Evolutionary conservation across 2,113 vertebrate genomes (phyloP).

Genomic region (Geothlypis trichas): DNA sequence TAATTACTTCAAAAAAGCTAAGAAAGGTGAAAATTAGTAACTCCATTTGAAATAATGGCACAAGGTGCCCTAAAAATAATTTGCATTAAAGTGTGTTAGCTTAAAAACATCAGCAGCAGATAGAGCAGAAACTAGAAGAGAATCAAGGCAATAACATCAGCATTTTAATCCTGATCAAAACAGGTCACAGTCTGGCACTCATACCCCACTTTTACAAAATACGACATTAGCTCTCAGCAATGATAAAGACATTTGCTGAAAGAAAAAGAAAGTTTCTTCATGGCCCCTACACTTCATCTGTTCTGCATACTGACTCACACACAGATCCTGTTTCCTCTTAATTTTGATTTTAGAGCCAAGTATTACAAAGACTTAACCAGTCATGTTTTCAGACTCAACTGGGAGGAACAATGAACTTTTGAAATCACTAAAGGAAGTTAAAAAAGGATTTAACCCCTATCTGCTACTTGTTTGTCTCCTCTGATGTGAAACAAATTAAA

Average conservation of each 20-base stretch:
- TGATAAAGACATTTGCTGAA: background rate
- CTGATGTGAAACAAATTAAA: background rate
- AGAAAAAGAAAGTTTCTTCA: background rate
- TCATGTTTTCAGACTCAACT: background rate
- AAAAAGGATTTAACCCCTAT: background rate
- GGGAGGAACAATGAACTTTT: background rate
- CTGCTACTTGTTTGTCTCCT: background rate
- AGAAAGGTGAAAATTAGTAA: background rate
- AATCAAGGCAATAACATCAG: background rate
- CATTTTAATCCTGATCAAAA: background rate
- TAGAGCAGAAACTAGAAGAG: background rate
- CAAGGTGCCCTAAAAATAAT: background rate
- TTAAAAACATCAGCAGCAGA: background rate
- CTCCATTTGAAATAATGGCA: background rate
- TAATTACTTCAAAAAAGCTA: background rate
- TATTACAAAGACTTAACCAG: background rate
- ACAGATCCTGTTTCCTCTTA: background rate
- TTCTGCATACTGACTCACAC: conserved; percentile 3
- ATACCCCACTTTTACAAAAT: background rate
- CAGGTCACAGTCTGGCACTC: background rate
- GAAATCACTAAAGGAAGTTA: background rate
- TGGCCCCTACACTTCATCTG: background rate
- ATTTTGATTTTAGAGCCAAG: conserved; percentile 31
- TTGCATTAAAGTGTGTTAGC: background rate
- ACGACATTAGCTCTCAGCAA: background rate